Evolutionary conservation across 2,797 vertebrate species (phyloP).

Genomic region (Coluber constrictor): DNA sequence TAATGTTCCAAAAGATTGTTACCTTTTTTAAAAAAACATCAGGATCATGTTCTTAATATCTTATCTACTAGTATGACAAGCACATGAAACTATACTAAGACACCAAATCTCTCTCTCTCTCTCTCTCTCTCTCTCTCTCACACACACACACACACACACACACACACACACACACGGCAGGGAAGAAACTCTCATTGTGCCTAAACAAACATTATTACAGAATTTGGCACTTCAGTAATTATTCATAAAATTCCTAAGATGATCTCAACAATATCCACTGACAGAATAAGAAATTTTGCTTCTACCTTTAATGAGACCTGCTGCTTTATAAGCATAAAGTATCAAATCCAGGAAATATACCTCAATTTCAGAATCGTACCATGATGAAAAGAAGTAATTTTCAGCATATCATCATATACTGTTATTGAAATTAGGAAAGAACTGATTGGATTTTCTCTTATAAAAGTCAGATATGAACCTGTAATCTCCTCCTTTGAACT

Average conservation of each 20-base stretch:
- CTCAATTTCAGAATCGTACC: constrained; percentile 24
- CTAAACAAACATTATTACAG: not conserved
- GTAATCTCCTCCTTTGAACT: constrained; percentile 3
- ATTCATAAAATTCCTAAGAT: not conserved
- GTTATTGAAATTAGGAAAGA: constrained; percentile 21
- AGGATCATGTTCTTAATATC: not conserved
- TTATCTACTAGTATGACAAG: not conserved
- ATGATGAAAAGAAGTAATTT: constrained; percentile 30
- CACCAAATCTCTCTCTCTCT: too few species aligned
- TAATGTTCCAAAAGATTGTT: not conserved
- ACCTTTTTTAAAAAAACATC: not conserved
- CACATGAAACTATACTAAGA: not conserved
- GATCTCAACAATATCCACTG: not conserved
- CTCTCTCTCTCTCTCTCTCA: too few species aligned
- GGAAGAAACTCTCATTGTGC: not conserved
- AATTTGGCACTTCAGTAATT: not conserved
- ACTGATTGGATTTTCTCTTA: constrained; percentile 14
- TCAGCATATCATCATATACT: constrained; percentile 11
- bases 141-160: too few species aligned
- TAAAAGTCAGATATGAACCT: not conserved
- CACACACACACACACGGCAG: not conserved
- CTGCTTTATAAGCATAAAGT: not conserved
- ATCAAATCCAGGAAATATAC: not conserved
- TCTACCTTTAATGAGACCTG: not conserved
- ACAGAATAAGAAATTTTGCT: not conserved